Evolutionary conservation across 2,113 vertebrate species (phyloP).

Genomic region (Hippocampus abdominalis): DNA sequence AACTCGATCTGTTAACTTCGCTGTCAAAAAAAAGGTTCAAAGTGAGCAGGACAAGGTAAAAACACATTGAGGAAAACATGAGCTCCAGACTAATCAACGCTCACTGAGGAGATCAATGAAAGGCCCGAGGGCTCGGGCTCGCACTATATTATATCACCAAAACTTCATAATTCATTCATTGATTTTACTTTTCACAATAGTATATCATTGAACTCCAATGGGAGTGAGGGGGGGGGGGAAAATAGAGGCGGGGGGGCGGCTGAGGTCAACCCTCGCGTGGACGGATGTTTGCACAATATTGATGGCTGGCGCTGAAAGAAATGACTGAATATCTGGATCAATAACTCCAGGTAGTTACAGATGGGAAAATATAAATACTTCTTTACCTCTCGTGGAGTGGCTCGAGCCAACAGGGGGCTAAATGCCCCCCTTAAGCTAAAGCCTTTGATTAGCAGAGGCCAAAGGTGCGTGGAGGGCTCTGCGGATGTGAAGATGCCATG

Average conservation of each 20-base stretch:
- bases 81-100: slow-evolving; percentile 70
- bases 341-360: slow-evolving; percentile 92
- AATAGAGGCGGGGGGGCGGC: slow-evolving; percentile 78
- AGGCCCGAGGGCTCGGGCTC: slow-evolving; percentile 75
- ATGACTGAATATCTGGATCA: slow-evolving; percentile 98
- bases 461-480: slow-evolving; percentile 82
- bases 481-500: slow-evolving; percentile 77
- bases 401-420: slow-evolving; percentile 85
- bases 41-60: slow-evolving; percentile 53
- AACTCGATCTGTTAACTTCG: slow-evolving; percentile 49
- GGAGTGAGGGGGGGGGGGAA: slow-evolving; percentile 78
- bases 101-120: slow-evolving; percentile 75
- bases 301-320: slow-evolving; percentile 91
- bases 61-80: slow-evolving; percentile 60
- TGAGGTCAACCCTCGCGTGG: slow-evolving; percentile 92
- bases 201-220: slow-evolving; percentile 98
- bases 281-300: slow-evolving; percentile 90
- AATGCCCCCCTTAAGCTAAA: slow-evolving; percentile 96
- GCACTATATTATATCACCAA: slow-evolving; percentile 87
- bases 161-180: slow-evolving; percentile 98
- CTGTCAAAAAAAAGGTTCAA: slow-evolving; percentile 53
- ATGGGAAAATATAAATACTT: slow-evolving; percentile 90
- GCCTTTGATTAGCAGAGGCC: slow-evolving; percentile 95
- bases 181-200: slow-evolving; percentile 94
- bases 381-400: slow-evolving; percentile 89